phyloP scores from a whole-genome alignment of 1,140 invertebrate species.

The Lucilia sericata region DNA sequence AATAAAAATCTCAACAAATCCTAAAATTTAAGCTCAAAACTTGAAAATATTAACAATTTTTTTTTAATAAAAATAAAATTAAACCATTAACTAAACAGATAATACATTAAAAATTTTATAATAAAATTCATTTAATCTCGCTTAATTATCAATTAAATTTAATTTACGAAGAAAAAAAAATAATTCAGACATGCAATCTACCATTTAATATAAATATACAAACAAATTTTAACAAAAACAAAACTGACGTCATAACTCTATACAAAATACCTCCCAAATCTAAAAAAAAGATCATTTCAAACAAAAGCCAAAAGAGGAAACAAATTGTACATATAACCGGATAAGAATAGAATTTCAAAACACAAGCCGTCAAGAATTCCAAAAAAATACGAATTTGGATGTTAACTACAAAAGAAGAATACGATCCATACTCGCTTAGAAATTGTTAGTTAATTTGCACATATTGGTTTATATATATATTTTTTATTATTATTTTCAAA shows the following conservation, averaged over 20 bases:
- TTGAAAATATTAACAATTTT: no score
- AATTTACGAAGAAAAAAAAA: background rate
- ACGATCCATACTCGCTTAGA: background rate
- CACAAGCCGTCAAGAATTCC: background rate
- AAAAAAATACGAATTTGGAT: background rate
- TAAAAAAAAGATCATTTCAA: background rate
- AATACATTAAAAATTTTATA: background rate
- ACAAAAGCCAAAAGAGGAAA: background rate
- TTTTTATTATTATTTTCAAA: background rate
- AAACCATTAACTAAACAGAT: no score
- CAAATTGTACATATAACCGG: background rate
- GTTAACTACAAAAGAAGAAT: background rate
- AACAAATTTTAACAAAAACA: background rate
- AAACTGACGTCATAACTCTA: background rate
- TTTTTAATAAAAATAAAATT: no score
- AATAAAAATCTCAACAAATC: no score
- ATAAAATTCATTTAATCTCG: background rate
- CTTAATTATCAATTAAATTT: background rate
- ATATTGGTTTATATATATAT: no score
- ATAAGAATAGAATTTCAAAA: background rate
- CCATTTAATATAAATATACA: background rate
- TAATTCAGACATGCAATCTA: background rate
- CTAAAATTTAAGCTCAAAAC: no score
- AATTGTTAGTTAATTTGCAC: background rate
- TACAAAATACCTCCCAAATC: background rate